Conservation (phyloP, 1,140 invertebrate genomes). For the Hylyphantes graminicola region DNA sequence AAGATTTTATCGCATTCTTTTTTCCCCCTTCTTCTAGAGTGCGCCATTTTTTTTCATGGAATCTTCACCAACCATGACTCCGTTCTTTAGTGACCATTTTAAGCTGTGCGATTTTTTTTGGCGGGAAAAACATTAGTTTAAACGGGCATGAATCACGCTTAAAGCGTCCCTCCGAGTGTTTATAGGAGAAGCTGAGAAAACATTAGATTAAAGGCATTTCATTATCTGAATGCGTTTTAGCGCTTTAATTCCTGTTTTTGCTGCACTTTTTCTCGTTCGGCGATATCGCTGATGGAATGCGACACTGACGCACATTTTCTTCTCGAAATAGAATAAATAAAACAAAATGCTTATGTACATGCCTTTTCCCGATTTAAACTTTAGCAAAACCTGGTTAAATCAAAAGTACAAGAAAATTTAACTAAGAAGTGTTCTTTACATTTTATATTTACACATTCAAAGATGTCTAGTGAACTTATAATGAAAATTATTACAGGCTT, state of each 20-base stretch:
- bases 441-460: too few relatives aligned
- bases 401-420: too few relatives aligned
- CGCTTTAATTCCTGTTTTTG: constrained; percentile 32
- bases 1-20: constrained; percentile 45
- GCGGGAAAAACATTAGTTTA: constrained; percentile 39
- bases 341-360: too few relatives aligned
- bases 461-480: too few relatives aligned
- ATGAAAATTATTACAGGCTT: too few relatives aligned
- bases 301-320: background rate
- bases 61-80: constrained; percentile 16
- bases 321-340: too few relatives aligned
- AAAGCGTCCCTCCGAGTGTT: constrained; percentile 35
- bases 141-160: constrained; percentile 44
- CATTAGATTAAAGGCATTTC: constrained; percentile 59
- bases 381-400: too few relatives aligned
- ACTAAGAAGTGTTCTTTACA: too few relatives aligned
- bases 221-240: constrained; percentile 49
- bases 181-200: constrained; percentile 47
- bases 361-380: too few relatives aligned
- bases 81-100: constrained; percentile 54
- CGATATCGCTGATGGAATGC: background rate
- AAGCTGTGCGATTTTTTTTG: constrained; percentile 49
- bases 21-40: background rate
- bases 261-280: constrained; percentile 3
- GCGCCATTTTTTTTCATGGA: background rate